Base-by-base conservation (phyloP, 2,888 invertebrate species). In the Autographa pulchrina region DNA sequence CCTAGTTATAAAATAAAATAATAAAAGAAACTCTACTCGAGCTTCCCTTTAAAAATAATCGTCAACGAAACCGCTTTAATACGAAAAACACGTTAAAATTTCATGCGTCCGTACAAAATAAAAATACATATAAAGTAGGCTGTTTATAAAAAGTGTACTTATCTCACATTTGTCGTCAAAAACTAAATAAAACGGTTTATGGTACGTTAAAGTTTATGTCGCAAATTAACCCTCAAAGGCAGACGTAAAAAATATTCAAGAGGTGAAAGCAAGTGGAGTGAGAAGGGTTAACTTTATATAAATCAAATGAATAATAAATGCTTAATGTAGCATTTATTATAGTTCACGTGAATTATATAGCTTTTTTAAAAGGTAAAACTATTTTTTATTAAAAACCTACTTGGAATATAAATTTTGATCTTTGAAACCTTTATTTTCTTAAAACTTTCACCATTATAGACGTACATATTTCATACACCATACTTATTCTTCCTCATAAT, bases 131-230 rank as follows among this genome's bases (percentile, higher is more conserved):
- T 67, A 77, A 80, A 70, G 62, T 9, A 31, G 14, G 61, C 20
- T 52, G 35, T 38, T 59, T 62, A 61, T 68, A 62, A 68, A 54
- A 60, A 52, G 54, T 43, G 61, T 35, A 67, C 31, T 64, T 73
- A 73, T 72, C 60, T 70, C 68, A 75, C 68, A 72, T 69, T 31
- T 16, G 65, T 59, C 74, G 74, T 81, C 62, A 78, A 75, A 76
- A 75, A 81, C 72, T 70, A 61, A 65, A 81, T 82, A 78, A 82
- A 82, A 78, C 18, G 18, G 43, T 75, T 80, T 70, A 82, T 61
- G 56, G 48, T 14, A 70, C 72, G 74, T 75, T 41, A 72, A 56
- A 65, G 58, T 81, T 81, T 78, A 69, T 72, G 59, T 61, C 63
- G 31, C 70, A 66, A 75, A 74, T 80, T 77, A 81, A 74, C 66